Percentiles rank a stretch among this genome's conserved stretches.
phyloP scores from a whole-genome alignment of 2,797 vertebrate genomes.

The Clamator glandarius region DNA sequence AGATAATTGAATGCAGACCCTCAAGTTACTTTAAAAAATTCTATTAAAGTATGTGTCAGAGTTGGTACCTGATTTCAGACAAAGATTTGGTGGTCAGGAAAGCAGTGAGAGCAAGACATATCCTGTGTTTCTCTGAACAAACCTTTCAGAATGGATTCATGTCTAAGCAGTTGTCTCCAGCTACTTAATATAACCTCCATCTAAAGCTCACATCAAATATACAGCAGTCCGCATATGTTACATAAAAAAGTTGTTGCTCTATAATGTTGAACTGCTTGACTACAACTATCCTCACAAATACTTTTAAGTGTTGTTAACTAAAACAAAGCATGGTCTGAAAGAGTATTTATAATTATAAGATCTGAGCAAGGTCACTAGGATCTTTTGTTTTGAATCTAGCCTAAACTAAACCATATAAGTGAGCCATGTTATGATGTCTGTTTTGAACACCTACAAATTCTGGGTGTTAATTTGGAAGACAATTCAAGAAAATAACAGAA shows the following conservation, averaged over 20 bases:
- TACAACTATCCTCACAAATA: not conserved
- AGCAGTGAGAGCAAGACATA: not conserved
- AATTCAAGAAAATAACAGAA: not conserved
- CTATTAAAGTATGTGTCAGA: not conserved
- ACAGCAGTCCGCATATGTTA: not conserved
- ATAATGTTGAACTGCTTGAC: not conserved
- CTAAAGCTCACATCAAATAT: not conserved
- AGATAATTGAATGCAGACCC: not conserved
- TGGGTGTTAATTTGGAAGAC: constrained; percentile 6
- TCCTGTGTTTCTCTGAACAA: accelerated
- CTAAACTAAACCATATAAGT: constrained; percentile 30
- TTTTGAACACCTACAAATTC: constrained; percentile 27
- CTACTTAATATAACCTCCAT: not conserved
- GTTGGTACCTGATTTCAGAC: not conserved
- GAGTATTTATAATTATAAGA: constrained; percentile 21
- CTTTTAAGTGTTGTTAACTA: not conserved
- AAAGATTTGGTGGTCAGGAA: not conserved
- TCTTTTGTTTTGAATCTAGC: constrained; percentile 41
- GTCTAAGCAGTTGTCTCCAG: not conserved
- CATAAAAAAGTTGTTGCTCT: not conserved
- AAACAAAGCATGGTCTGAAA: constrained; percentile 8
- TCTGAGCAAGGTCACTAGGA: constrained; percentile 18
- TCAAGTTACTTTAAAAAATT: not conserved
- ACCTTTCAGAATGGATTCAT: accelerated
- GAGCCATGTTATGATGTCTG: not conserved